Evolutionary conservation across 2,888 invertebrate species (phyloP), one percentile per base, ranked within the genome.

Genomic region (Chrysolina oricalcia): DNA sequence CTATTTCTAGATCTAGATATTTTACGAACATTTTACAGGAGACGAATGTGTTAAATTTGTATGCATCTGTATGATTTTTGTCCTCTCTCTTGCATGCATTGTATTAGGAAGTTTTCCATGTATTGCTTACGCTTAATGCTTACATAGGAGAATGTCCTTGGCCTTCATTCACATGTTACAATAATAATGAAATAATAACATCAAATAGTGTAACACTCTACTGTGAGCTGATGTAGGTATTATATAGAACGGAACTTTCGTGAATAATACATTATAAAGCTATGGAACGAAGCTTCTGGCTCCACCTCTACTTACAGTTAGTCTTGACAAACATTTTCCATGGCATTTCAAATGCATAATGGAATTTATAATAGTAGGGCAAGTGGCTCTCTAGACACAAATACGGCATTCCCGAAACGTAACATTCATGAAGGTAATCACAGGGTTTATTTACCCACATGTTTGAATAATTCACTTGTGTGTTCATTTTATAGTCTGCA

Each of bases 261-360:
- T 13, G 53, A 53, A 53, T 53, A 53, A 13, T 21, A 13, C 19
- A 53, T 53, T 11, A 21, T 5, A 21, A 53, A 21, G 53, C 17
- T 10, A 53, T 53, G 21, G 11, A 19, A 19, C 13, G 53, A 53
- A 19, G 21, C 53, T 53, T 21, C 13, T 5, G 19, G 53, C 53
- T 53, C 21, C 21, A 53, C 53, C 53, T 0, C 23, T 21, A 21
- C 19, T 11, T 21, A 13, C 13, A 11, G 10, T 53, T 53, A 23
- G 53, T 53, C 53, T 53, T 53, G 53, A 53, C 53, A 53, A 53
- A 53, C 23, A 53, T 53, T 53, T 53, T 53, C 53, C 53, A 21
- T 19, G 11, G 23, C 23, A 53, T 53, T 53, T 53, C 53, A 11
- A 19, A 53, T 53, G 53, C 53, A 53, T 53, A 53, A 53, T 53